Evolutionary conservation across 2,797 vertebrate genomes (phyloP).

Genomic region (Pseudochirops corinnae): DNA sequence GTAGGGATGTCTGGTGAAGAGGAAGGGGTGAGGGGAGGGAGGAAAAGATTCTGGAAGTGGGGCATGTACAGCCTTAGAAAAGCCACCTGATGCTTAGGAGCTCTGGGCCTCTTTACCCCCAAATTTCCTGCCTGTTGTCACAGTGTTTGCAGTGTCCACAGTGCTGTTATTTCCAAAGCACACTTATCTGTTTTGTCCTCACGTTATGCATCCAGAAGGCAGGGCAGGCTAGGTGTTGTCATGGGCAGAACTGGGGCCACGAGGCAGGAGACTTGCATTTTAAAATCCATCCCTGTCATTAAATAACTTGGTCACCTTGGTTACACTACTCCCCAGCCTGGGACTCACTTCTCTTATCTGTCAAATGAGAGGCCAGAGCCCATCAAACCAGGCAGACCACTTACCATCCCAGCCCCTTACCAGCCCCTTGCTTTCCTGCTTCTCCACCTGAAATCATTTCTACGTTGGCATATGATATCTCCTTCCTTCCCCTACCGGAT

Average conservation of each 20-base stretch:
- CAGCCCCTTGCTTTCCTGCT: neutral
- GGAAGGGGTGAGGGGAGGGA: neutral
- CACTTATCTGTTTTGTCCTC: neutral
- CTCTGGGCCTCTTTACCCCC: neutral
- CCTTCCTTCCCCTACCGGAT: neutral
- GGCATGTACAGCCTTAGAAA: neutral
- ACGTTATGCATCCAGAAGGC: neutral
- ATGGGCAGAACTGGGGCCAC: neutral
- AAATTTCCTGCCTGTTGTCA: neutral
- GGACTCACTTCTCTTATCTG: neutral
- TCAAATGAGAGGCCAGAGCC: neutral
- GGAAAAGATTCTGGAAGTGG: neutral
- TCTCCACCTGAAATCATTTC: neutral
- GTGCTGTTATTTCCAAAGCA: neutral
- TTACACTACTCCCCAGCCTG: neutral
- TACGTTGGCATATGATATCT: neutral
- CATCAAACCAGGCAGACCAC: neutral
- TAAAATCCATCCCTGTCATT: neutral
- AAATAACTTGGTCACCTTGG: neutral
- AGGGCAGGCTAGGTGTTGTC: neutral
- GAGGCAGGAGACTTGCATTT: neutral
- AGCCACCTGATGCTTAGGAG: neutral
- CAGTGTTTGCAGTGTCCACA: neutral
- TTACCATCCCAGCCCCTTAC: neutral
- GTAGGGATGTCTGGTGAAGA: neutral